Conservation (phyloP, 2,113 vertebrate genomes). For the Sapayoa aenigma region DNA sequence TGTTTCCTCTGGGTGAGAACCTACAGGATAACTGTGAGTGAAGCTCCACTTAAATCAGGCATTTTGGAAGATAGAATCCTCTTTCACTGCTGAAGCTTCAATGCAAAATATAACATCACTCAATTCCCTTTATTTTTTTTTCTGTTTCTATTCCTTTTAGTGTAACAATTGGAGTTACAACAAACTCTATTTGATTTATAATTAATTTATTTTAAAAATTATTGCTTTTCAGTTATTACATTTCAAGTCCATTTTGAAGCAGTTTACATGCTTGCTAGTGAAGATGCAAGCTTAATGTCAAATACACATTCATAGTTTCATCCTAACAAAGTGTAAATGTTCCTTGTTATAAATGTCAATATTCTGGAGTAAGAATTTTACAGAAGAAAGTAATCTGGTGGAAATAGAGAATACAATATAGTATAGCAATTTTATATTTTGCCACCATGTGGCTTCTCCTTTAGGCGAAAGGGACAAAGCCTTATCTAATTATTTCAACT, state of each 20-base stretch:
- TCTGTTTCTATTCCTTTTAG: background rate
- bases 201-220: background rate
- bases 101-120: background rate
- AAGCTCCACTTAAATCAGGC: background rate
- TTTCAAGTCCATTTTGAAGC: background rate
- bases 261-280: background rate
- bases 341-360: background rate
- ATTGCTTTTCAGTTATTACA: background rate
- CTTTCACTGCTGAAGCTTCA: background rate
- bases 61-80: background rate
- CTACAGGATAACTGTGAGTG: background rate
- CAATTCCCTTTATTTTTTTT: background rate
- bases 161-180: background rate
- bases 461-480: constrained; percentile 42
- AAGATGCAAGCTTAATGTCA: background rate
- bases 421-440: background rate
- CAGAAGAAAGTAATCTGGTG: background rate
- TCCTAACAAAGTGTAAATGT: background rate
- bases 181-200: background rate
- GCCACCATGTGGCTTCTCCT: background rate
- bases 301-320: background rate
- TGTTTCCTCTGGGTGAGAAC: background rate
- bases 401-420: background rate
- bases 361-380: background rate
- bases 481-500: constrained; percentile 39